Percentiles rank a stretch among this genome's conserved stretches.
Evolutionary conservation across 2,888 invertebrate genomes (phyloP).

Genomic region (Sesia bembeciformis): DNA sequence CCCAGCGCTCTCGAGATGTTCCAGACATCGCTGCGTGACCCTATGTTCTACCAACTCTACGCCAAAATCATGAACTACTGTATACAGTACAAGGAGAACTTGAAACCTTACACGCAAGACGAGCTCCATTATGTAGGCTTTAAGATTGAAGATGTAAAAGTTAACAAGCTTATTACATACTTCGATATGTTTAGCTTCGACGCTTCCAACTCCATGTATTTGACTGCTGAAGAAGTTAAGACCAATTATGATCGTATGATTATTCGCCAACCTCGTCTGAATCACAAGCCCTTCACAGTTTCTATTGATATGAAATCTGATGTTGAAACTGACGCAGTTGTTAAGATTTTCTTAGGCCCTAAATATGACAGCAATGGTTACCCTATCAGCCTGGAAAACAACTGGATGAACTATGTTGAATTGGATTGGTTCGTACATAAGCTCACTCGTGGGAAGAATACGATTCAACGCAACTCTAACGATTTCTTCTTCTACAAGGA

Average conservation of each 20-base stretch:
- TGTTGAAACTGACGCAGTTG: conserved; percentile 54
- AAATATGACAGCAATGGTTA: conserved; percentile 71
- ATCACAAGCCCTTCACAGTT: conserved; percentile 69
- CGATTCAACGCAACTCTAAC: conserved; percentile 69
- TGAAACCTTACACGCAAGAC: conserved; percentile 65
- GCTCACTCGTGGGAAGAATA: conserved; percentile 70
- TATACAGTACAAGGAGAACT: conserved; percentile 63
- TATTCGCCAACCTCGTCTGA: conserved; percentile 61
- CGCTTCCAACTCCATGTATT: conserved; percentile 46
- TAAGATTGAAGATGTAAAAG: conserved; percentile 63
- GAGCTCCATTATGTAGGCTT: conserved; percentile 67
- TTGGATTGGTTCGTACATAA: conserved; percentile 45
- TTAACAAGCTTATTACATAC: conserved; percentile 73
- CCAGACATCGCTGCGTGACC: conserved; percentile 75
- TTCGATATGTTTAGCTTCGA: conserved; percentile 69
- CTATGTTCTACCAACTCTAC: conserved; percentile 76
- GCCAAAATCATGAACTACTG: conserved; percentile 62
- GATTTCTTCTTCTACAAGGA: conserved; percentile 70
- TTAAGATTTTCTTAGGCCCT: conserved; percentile 76
- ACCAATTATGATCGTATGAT: conserved; percentile 31
- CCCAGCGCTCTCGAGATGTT: conserved; percentile 67
- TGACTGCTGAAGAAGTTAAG: conserved; percentile 27
- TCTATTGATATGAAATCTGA: conserved; percentile 54
- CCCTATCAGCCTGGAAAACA: conserved; percentile 30
- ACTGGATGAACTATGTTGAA: conserved; percentile 16